Evolutionary conservation across 2,888 invertebrate genomes (phyloP), one percentile per base, ranked within the genome.

Genomic region (Petrolisthes cinctipes): DNA sequence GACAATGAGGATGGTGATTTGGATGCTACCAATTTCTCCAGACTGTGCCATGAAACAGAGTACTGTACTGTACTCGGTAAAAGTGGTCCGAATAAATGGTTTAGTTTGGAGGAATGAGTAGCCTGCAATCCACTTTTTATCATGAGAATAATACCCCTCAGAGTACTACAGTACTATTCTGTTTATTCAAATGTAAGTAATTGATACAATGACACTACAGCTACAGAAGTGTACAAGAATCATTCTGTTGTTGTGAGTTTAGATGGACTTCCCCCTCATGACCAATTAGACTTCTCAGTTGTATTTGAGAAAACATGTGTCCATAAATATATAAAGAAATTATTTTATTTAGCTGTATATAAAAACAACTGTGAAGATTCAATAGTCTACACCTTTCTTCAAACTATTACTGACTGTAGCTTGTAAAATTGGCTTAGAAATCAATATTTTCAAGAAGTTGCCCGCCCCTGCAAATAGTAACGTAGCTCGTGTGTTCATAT

Each of bases 261-360:
- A 37, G 37, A 37, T 37, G 37, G 37, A 37, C 37, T 37, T 37
- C 37, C 37, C 37, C 37, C 37, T 37, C 37, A 37, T 37, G 37
- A 37, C 37, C 37, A 37, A 37, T 76, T 61, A 57, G 54, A 79
- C 71, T 71, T 37, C 57, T 61, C 76, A 85, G 37, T 81, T 81
- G 37, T 81, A 11, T 81, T 81, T 66, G 81, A 81, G 61, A 83
- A 80, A 37, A 76, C 71, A 54, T 23, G 54, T 86, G 86, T 83
- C 86, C 80, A 86, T 86, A 80, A 54, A 76, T 68, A 83, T 83
- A 83, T 71, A 79, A 83, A 73, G 37, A 37, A 81, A 83, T 23
- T 86, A 83, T 83, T 86, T 86, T 86, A 86, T 73, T 83, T 83
- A 79, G 57, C 78, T 86, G 83, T 83, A 86, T 83, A 86, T 83